phyloP scores from a whole-genome alignment of 2,797 vertebrate genomes.

The Sebastiscus albofasciatus region DNA sequence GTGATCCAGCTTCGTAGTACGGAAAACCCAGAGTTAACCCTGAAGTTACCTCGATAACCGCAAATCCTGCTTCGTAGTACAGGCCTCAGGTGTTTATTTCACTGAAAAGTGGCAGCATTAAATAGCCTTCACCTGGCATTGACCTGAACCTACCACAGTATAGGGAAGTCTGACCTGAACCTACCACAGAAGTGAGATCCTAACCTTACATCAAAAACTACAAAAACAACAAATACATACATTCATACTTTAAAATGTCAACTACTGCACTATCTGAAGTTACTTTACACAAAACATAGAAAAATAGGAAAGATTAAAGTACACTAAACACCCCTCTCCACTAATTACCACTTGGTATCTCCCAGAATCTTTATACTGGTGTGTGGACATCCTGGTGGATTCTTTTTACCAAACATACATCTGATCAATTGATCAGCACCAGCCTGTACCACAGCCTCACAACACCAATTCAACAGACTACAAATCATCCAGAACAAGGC shows the following conservation, averaged over 20 bases:
- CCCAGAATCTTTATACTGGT: not conserved
- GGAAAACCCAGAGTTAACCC: too few species aligned
- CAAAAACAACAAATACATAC: not conserved
- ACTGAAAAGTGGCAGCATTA: not conserved
- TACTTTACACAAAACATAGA: not conserved
- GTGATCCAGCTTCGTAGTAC: too few species aligned
- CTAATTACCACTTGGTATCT: not conserved
- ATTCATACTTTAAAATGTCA: not conserved
- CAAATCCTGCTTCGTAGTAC: too few species aligned
- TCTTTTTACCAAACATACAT: too few species aligned
- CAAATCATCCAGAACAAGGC: too few species aligned
- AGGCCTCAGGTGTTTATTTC: not conserved
- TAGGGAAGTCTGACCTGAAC: too few species aligned
- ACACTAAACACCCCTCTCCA: not conserved
- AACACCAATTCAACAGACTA: too few species aligned
- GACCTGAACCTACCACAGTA: not conserved
- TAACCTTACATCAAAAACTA: not conserved
- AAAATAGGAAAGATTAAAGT: not conserved
- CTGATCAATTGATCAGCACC: too few species aligned
- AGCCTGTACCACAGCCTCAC: too few species aligned
- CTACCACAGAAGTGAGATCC: not conserved
- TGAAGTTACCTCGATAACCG: too few species aligned
- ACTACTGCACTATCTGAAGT: not conserved
- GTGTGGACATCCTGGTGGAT: not conserved
- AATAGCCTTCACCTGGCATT: not conserved